Percentiles rank a stretch among this genome's conserved stretches.
Conservation (phyloP, 1,140 invertebrate genomes). For the Leguminivora glycinivorella region DNA sequence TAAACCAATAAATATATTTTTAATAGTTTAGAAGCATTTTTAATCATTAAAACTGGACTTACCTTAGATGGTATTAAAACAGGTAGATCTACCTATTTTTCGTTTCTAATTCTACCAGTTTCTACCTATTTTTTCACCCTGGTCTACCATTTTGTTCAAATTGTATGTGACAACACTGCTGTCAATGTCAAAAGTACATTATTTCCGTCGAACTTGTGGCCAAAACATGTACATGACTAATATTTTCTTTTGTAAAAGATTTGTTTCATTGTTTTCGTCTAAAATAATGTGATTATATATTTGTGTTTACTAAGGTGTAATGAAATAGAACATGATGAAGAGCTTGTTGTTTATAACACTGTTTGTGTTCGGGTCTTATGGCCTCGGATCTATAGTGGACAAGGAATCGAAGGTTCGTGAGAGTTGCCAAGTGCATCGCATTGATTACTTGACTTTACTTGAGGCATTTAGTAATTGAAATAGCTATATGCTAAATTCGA, state of each 20-base stretch:
- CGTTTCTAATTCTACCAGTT: too few species aligned
- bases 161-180: too few species aligned
- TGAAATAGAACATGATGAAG: constrained; percentile 43
- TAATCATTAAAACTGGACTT: too few species aligned
- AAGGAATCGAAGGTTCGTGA: constrained; percentile 61
- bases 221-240: constrained; percentile 27
- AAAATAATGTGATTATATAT: constrained; percentile 43
- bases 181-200: constrained; percentile 25
- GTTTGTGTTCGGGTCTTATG: constrained; percentile 52
- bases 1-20: too few species aligned
- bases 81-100: too few species aligned
- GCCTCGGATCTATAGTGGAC: constrained; percentile 53
- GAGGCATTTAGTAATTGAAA: constrained; percentile 28
- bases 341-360: constrained; percentile 54
- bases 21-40: too few species aligned
- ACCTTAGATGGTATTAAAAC: too few species aligned
- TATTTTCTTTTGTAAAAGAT: constrained; percentile 5
- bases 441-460: constrained; percentile 32
- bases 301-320: constrained; percentile 32
- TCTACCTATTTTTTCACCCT: too few species aligned
- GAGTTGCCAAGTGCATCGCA: constrained; percentile 37
- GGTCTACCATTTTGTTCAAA: too few species aligned
- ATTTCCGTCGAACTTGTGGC: constrained; percentile 23
- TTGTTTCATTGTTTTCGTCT: constrained; percentile 31
- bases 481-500: constrained; percentile 36